Evolutionary conservation across 2,113 vertebrate genomes (phyloP).

Genomic region (Hemiscyllium ocellatum): DNA sequence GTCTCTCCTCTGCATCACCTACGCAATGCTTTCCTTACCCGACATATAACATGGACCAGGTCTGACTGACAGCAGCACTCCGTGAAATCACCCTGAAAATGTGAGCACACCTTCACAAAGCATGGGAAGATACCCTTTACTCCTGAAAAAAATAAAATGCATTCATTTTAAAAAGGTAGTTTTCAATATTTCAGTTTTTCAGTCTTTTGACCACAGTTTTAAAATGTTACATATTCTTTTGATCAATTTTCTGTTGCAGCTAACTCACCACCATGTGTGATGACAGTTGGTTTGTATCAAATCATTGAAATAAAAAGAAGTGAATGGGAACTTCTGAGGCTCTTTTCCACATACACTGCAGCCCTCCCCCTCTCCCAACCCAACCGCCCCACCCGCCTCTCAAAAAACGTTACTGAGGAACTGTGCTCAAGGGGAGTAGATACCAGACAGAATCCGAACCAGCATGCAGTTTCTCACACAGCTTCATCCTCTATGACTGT

Average conservation of each 20-base stretch:
- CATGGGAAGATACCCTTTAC: no score
- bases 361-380: no score
- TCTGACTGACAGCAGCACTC: background rate
- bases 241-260: background rate
- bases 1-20: background rate
- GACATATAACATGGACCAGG: background rate
- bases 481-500: background rate
- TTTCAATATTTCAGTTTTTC: background rate
- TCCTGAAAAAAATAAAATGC: no score
- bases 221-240: background rate
- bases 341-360: background rate
- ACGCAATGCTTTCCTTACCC: background rate
- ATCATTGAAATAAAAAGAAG: background rate
- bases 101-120: background rate
- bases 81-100: background rate
- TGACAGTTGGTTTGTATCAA: background rate
- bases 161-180: background rate
- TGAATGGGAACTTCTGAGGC: background rate
- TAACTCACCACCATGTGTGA: background rate
- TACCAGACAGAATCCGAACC: background rate
- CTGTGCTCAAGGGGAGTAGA: background rate
- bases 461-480: background rate
- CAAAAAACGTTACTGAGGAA: background rate
- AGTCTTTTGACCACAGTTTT: background rate
- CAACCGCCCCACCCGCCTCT: no score